These are phyloP conservation scores for Notamacropus eugenii DNA, from an alignment of 2,797 vertebrate species.

Conservation along the genomic window DNA sequence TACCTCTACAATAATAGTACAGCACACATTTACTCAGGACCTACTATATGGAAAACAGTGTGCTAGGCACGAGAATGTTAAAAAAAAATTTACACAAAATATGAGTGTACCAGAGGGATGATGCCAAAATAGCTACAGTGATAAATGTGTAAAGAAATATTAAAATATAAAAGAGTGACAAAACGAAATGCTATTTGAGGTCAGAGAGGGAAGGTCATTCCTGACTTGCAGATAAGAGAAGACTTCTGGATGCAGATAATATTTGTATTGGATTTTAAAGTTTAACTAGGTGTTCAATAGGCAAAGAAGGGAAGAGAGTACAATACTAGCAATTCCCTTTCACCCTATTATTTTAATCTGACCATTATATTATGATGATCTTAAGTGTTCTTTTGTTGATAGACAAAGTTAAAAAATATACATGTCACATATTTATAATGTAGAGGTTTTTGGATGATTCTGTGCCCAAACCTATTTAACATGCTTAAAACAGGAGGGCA, in stretches of 20 bases:
- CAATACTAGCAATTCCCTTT: no score
- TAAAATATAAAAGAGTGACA: neutral
- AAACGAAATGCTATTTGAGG: neutral
- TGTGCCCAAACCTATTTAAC: conserved; percentile 36
- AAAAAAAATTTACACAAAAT: neutral
- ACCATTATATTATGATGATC: neutral
- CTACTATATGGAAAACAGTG: neutral
- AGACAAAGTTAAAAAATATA: neutral
- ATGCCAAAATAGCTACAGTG: neutral
- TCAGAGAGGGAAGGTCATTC: neutral
- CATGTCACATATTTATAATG: conserved; percentile 25
- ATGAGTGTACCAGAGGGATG: neutral
- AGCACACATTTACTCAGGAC: neutral
- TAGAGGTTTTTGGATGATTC: conserved; percentile 40
- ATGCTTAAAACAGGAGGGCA: conserved; percentile 5
- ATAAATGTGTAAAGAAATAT: neutral
- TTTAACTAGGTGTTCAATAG: neutral
- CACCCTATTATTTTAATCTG: conserved; percentile 12
- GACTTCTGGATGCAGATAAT: neutral
- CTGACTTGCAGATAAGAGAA: neutral
- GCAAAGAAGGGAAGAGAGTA: neutral
- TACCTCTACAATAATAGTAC: neutral
- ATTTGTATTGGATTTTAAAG: neutral
- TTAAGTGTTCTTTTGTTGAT: neutral
- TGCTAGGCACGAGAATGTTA: neutral